A percentile compares a stretch with the other conserved stretches of the same genome.
phyloP scores from a whole-genome alignment of 1,140 invertebrate genomes.

The Anoplophora glabripennis region DNA sequence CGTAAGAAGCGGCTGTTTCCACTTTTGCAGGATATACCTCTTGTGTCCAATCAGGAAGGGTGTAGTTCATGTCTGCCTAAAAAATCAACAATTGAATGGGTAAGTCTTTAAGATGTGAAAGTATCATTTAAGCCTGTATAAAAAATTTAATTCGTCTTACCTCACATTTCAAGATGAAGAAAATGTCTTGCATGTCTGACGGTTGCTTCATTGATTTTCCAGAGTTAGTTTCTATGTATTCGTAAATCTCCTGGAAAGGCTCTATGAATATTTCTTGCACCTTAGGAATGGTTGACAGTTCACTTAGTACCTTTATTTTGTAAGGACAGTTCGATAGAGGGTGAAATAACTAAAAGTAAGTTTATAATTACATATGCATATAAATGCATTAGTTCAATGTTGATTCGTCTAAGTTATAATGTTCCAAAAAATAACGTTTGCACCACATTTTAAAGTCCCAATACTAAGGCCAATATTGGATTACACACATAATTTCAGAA shows the following conservation, averaged over 20 bases:
- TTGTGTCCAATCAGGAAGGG: slow-evolving; percentile 40
- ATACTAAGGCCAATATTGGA: no score
- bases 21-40: slow-evolving; percentile 36
- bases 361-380: not conserved
- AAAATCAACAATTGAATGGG: no score
- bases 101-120: no score
- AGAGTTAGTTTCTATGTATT: slow-evolving; percentile 33
- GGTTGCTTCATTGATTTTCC: slow-evolving; percentile 32
- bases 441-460: no score
- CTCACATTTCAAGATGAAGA: slow-evolving; percentile 36
- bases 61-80: no score
- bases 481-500: no score
- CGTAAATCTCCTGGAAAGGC: slow-evolving; percentile 29
- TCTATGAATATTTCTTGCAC: slow-evolving; percentile 20
- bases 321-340: slow-evolving; percentile 16
- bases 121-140: no score
- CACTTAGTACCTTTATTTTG: slow-evolving; percentile 13
- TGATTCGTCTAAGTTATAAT: no score
- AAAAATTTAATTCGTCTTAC: no score
- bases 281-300: slow-evolving; percentile 11
- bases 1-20: slow-evolving; percentile 19
- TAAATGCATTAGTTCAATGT: no score
- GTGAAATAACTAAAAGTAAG: slow-evolving; percentile 28
- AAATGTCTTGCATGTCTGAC: slow-evolving; percentile 28
- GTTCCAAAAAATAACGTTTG: no score